Evolutionary conservation across 2,797 vertebrate species (phyloP).

Genomic region (Thamnophis elegans): DNA sequence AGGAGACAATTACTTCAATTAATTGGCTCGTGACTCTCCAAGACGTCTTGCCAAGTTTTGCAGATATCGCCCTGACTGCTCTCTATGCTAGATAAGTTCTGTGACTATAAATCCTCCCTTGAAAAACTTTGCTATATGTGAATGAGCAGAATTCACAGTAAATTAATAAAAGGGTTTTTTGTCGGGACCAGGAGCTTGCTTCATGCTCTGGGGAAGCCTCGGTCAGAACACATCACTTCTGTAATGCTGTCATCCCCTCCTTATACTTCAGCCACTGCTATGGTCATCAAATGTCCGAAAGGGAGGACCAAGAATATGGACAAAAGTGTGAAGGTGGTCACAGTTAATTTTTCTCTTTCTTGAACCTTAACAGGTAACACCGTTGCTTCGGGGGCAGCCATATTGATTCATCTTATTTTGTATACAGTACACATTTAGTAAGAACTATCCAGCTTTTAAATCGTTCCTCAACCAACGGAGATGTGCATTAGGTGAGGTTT

Average conservation of each 20-base stretch:
- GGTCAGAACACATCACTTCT: not conserved
- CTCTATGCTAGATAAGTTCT: too few relatives aligned
- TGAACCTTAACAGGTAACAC: not conserved
- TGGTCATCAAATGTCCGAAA: not conserved
- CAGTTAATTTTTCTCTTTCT: too few relatives aligned
- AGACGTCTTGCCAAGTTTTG: too few relatives aligned
- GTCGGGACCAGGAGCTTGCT: too few relatives aligned
- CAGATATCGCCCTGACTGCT: too few relatives aligned
- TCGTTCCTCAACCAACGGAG: not conserved
- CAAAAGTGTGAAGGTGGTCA: not conserved
- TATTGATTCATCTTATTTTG: not conserved
- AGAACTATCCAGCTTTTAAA: slow-evolving; percentile 4
- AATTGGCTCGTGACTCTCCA: too few relatives aligned
- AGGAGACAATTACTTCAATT: too few relatives aligned
- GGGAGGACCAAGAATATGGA: not conserved
- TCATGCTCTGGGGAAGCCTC: too few relatives aligned
- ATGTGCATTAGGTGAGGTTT: slow-evolving; percentile 42
- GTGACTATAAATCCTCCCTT: too few relatives aligned
- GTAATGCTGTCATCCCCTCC: not conserved
- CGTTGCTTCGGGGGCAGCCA: rapidly evolving
- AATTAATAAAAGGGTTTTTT: too few relatives aligned
- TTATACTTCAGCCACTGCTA: not conserved
- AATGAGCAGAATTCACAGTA: too few relatives aligned
- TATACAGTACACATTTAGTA: not conserved
- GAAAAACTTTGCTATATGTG: too few relatives aligned